Base-by-base conservation (phyloP, 2,797 vertebrate species). In the Gobionotothen gibberifrons region DNA sequence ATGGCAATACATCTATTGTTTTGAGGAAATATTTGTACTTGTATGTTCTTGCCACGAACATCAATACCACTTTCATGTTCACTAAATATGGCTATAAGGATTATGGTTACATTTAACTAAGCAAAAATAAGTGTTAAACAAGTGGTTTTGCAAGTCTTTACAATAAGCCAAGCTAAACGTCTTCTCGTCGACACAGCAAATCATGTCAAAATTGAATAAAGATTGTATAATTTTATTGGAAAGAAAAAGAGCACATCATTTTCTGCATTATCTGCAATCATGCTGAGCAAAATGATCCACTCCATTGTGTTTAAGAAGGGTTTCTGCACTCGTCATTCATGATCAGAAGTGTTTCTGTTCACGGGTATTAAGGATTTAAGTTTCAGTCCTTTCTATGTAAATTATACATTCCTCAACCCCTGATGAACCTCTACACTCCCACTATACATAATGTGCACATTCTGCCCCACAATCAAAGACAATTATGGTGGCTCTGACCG, bases 381-480 rank as follows among this genome's bases (percentile, higher is more conserved):
- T 57, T 70, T 29, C 47, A 61, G 53, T 47, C 19, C 21, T 47
- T 42, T 48, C 53, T 19, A 9, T 10, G 42, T 78, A 72, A 82
- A 83, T 83, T 62, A 72, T 65, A 72, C 54, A 71, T 43, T 48
- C 21, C 22, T 76, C 53, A 52, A 32, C 52, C 74, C 69, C 76
- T 17, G 32, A 47, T 13, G 9, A 71, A 75, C 66, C 60, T 69
- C 16, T 66, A 73, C 32, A 67, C 67, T 64, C 43, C 51, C 26
- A 9, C 48, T 61, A 79, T 69, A 76, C 72, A 80, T 83, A 71
- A 85, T 77, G 40, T 48, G 47, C 19, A 76, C 64, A 48, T 71
- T 68, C 54, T 52, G 32, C 43, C 48, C 1, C 43, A 67, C 61
- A 70, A 72, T 83, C 69, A 83, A 61, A 74, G 66, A 59, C 82